Evolutionary conservation across 2,888 invertebrate genomes (phyloP), one percentile per base, ranked within the genome.

Genomic region (Microchrysa polita): DNA sequence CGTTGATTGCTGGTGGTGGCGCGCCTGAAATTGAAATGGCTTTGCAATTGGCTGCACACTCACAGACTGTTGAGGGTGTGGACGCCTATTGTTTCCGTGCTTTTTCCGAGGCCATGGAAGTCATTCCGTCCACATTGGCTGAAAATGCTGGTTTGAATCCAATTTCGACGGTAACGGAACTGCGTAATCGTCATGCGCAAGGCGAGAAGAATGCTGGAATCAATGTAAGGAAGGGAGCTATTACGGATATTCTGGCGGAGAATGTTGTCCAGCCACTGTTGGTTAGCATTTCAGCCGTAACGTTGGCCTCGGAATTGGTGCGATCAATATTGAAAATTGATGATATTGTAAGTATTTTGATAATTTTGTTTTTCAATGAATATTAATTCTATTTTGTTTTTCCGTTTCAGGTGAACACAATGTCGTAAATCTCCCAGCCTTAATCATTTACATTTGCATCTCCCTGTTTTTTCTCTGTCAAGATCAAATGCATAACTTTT

Each of bases 291-390:
- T 96, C 96, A 79, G 96, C 97, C 65, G 91, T 99, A 78, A 95
- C 92, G 73, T 90, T 99, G 79, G 93, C 99, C 77, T 93, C 98
- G 0, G 99, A 99, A 88, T 98, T 98, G 67, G 95, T 98, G 76
- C 91, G 98, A 80, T 95, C 96, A 80, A 98, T 99, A 86, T 89
- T 99, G 82, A 99, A 99, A 88, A 99, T 99, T 81, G 99, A 99
- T 86, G 99, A 99, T 86, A 98, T 99, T 85, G 96, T 98, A 79
- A 82, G 83, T 83, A 74, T 5, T 61, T 18, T 34, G 27, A 48
- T 48, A n/a, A n/a, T n/a, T n/a, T n/a, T n/a, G n/a, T n/a, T n/a
- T n/a, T n/a, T n/a, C n/a, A 42, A 9, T 2, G 22, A 18, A 7
- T 4, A 48, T 67, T 53, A 7, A 27, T 14, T 48, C 20, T 48